These are phyloP conservation scores for Crenuchus spilurus DNA, from an alignment of 2,797 vertebrate species.

Conservation along the genomic window DNA sequence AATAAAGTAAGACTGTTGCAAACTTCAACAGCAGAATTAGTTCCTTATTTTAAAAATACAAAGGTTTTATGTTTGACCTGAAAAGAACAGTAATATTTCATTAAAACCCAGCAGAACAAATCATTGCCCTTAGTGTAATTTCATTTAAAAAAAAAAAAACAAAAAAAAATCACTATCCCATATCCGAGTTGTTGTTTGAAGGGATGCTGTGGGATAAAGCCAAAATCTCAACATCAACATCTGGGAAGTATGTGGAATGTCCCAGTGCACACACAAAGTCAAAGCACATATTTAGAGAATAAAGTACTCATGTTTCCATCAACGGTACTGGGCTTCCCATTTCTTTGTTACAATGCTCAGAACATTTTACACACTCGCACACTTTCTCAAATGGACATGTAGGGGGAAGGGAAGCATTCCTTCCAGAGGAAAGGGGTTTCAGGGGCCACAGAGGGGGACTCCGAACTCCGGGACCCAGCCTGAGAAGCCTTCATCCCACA, in stretches of 20 bases:
- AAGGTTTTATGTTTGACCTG: not conserved
- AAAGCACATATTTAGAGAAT: constrained; percentile 47
- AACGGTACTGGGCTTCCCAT: constrained; percentile 23
- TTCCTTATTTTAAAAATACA: not conserved
- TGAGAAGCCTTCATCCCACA: constrained; percentile 31
- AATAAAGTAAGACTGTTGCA: constrained; percentile 69
- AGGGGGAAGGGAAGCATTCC: constrained; percentile 69
- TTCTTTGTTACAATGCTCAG: constrained; percentile 35
- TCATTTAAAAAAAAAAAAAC: not conserved
- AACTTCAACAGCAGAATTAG: constrained; percentile 31
- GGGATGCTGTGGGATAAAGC: constrained; percentile 1
- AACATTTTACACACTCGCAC: constrained; percentile 4
- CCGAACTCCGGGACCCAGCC: constrained; percentile 32
- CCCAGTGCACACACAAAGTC: not conserved
- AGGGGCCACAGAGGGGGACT: constrained; percentile 40
- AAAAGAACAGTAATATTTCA: not conserved
- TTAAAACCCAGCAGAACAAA: not conserved
- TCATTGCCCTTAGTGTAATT: not conserved
- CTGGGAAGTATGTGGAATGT: not conserved
- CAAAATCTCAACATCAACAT: constrained; percentile 20
- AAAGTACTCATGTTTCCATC: constrained; percentile 37
- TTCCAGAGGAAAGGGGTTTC: constrained; percentile 76
- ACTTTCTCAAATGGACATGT: constrained; percentile 46
- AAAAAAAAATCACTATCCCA: not conserved
- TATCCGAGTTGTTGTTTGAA: not conserved